Evolutionary conservation across 2,113 vertebrate species (phyloP), one percentile per base, ranked within the genome.

Genomic region (Oophaga pumilio): DNA sequence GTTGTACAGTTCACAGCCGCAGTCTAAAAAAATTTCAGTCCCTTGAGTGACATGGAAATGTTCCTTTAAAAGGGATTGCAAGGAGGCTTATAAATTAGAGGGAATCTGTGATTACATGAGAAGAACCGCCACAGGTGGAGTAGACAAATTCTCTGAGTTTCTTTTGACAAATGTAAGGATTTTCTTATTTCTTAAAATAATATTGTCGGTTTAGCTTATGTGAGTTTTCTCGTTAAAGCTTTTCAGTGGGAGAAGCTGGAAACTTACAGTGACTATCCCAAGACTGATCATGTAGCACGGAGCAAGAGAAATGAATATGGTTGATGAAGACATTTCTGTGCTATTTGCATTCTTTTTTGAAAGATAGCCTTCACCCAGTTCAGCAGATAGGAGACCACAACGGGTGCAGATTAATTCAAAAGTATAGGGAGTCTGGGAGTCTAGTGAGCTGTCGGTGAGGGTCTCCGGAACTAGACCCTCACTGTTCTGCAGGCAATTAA

Each of bases 1-100:
- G 53, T 86, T 71, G 77, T 74, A 87, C 86, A 74, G 26, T 87
- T 82, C 33, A 52, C 86, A 82, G 86, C 20, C 56, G 33, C 14
- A 14, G 66, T 80, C 57, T 12, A 52, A 43, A 20, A 66, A 66
- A 26, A 53, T 74, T 20, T 60, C n/a, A 57, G 33, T 82, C 79
- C 79, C 79, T 50, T 56, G 68, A 66, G 79, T 13, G 24, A 74
- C 12, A 68, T 5, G 8, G 15, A 15, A 26, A 50, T 7, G 7
- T 17, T 57, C 18, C 43, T 73, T 64, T 68, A 24, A 66, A 52
- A 60, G n/a, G 12, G 15, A 78, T 57, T 57, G 10, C 20, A n/a
- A 43, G 57, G 78, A 22, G 59, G 12, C 62, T 59, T n/a, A n/a
- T 59, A 49, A 60, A 26, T 80, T 59, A 59, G 20, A 28, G 11